A percentile compares a stretch with the other conserved stretches of the same genome.
Conservation (phyloP, 30 jellyfish, hydroid and myxozoan species). For the Chrysaora quinquecirrha region DNA sequence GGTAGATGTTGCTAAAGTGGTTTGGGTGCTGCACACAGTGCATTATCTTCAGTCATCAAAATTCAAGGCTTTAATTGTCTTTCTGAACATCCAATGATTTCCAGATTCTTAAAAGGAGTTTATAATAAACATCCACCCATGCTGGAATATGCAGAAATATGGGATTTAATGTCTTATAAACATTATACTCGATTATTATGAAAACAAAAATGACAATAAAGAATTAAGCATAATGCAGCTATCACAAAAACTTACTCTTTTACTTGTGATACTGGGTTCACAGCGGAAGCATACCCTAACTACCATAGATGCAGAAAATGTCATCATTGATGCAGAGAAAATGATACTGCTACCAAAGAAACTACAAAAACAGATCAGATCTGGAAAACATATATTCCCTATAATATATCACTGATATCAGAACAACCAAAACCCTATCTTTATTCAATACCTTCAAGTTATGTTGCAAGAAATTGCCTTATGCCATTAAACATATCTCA, state of each 20-base stretch:
- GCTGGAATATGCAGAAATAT: constrained; percentile 3
- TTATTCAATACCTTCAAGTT: not conserved
- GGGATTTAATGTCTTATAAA: constrained; percentile 22
- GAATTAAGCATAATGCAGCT: not conserved
- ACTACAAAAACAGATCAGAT: not conserved
- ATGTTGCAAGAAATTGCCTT: not conserved
- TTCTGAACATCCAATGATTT: not conserved
- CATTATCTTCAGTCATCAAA: constrained; percentile 7
- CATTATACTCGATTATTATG: not conserved
- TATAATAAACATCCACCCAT: constrained; percentile 13
- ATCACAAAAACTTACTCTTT: not conserved
- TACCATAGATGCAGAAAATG: not conserved
- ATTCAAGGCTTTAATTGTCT: constrained; percentile 7
- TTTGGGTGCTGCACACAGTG: constrained; percentile 12
- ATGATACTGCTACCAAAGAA: not conserved
- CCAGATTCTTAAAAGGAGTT: constrained; percentile 1
- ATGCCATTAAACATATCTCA: not conserved
- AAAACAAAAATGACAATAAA: not conserved
- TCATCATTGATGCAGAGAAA: not conserved
- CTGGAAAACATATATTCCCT: not conserved
- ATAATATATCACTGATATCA: not conserved
- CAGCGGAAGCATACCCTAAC: not conserved
- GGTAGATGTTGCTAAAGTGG: constrained; percentile 24
- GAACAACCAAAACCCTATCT: not conserved
- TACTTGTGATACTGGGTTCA: not conserved